Evolutionary conservation across 2,888 invertebrate genomes (phyloP).

Genomic region (Lepidonotus clava): DNA sequence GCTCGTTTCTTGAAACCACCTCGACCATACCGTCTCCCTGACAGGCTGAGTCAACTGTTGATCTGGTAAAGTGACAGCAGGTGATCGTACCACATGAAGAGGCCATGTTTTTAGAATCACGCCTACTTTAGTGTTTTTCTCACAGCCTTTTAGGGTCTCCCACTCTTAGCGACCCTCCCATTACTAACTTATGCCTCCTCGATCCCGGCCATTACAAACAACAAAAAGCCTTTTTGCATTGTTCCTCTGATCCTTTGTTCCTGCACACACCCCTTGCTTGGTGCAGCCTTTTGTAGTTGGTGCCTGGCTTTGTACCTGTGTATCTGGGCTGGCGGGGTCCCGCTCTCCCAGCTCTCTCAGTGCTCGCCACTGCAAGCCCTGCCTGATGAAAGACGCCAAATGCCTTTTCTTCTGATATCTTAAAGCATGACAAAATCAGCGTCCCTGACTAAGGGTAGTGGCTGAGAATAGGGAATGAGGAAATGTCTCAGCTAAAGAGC

Average conservation of each 20-base stretch:
- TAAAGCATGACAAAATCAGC: no score
- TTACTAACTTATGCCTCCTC: background rate
- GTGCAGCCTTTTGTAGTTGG: background rate
- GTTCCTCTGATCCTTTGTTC: background rate
- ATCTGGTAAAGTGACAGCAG: background rate
- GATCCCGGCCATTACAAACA: constrained; percentile 31
- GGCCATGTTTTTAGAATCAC: background rate
- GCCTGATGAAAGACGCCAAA: background rate
- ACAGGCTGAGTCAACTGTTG: background rate
- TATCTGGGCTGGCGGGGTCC: background rate
- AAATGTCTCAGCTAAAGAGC: no score
- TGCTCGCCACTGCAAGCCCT: background rate
- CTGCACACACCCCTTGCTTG: background rate
- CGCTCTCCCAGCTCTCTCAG: no score
- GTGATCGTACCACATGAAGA: background rate
- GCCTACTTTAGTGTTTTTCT: background rate
- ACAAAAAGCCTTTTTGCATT: constrained; percentile 7
- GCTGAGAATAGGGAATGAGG: no score
- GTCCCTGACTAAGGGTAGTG: no score
- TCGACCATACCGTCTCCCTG: no score
- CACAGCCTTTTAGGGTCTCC: background rate
- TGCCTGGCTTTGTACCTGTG: background rate
- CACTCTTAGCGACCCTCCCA: background rate
- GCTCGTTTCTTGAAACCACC: no score
- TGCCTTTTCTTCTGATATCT: no score